Evolutionary conservation across 2,888 invertebrate species (phyloP).

Genomic region (Sinhomidia bicolor): DNA sequence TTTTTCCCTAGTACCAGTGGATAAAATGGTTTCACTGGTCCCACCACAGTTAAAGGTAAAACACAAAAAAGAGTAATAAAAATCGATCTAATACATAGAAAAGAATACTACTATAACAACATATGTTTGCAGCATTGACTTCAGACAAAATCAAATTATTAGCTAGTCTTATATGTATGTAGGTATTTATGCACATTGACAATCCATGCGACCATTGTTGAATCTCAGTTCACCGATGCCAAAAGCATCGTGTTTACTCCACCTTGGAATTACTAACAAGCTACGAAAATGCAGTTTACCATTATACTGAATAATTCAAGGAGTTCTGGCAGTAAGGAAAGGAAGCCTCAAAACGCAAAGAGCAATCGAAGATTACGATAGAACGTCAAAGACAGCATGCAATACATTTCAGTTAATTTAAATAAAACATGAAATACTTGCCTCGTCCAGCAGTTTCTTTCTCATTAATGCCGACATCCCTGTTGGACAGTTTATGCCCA

Average conservation of each 20-base stretch:
- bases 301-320: conserved; percentile 38
- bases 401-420: conserved; percentile 49
- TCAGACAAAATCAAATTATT: conserved; percentile 45
- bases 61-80: too few relatives aligned
- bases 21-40: neutral
- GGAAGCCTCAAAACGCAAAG: conserved; percentile 9
- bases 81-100: too few relatives aligned
- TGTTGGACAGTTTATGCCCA: conserved; percentile 97
- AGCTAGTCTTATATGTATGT: conserved; percentile 16
- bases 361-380: conserved; percentile 22
- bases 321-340: neutral
- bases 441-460: conserved; percentile 93
- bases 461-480: conserved; percentile 98
- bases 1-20: neutral
- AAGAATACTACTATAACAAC: too few relatives aligned
- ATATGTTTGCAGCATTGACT: too few relatives aligned
- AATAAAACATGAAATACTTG: conserved; percentile 62
- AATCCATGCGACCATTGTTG: neutral
- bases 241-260: neutral
- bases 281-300: neutral
- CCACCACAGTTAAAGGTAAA: too few relatives aligned
- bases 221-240: neutral
- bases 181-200: neutral
- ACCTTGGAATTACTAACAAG: neutral
- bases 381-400: conserved; percentile 19